phyloP scores from a whole-genome alignment of 2,113 vertebrate genomes.

The Anolis carolinensis region DNA sequence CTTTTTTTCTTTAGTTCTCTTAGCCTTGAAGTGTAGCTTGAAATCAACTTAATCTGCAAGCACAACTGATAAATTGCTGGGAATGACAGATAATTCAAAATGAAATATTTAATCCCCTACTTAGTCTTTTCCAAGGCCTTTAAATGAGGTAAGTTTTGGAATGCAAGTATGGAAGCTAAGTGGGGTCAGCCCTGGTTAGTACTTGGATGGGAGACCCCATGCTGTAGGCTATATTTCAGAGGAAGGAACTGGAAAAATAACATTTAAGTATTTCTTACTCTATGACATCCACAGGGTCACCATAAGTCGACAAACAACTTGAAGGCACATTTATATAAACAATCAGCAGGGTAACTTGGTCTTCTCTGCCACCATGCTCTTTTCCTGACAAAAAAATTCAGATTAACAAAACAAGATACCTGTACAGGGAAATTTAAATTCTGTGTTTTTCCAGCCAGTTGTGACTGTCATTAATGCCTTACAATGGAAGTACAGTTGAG shows the following conservation, averaged over 20 bases:
- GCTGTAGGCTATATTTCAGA: too few relatives aligned
- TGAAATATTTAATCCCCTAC: constrained; percentile 17
- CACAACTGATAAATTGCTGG: neutral
- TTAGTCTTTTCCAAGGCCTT: constrained; percentile 7
- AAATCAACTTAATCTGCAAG: neutral
- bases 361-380: neutral
- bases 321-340: neutral
- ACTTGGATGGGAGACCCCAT: too few relatives aligned
- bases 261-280: too few relatives aligned
- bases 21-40: neutral
- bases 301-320: too few relatives aligned
- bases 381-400: neutral
- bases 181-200: too few relatives aligned
- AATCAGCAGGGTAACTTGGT: constrained; percentile 32
- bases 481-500: too few relatives aligned
- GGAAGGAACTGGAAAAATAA: too few relatives aligned
- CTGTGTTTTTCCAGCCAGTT: neutral
- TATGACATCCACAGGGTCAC: too few relatives aligned
- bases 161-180: neutral
- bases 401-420: neutral
- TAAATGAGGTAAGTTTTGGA: constrained; percentile 5
- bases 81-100: constrained; percentile 5
- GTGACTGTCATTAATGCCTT: accelerated
- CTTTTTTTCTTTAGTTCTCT: neutral
- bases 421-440: neutral